Evolutionary conservation across 1,140 invertebrate species (phyloP).

Genomic region (Ceratina calcarata): DNA sequence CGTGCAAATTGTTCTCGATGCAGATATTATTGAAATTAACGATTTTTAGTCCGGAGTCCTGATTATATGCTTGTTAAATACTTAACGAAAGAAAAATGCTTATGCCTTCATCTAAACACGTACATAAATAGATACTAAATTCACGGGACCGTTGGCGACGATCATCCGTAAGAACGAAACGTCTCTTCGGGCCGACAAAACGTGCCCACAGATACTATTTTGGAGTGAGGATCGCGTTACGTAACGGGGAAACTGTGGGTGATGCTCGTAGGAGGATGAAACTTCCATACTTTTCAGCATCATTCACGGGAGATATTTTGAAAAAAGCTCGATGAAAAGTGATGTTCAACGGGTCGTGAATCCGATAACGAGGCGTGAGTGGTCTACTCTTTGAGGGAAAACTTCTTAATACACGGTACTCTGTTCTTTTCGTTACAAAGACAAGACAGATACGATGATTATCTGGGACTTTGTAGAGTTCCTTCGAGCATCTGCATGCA

Average conservation of each 20-base stretch:
- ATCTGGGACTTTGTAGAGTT: too few relatives aligned
- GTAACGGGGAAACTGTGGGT: conserved; percentile 47
- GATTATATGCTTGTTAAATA: too few relatives aligned
- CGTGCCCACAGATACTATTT: conserved; percentile 72
- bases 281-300: conserved; percentile 19
- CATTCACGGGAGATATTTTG: neutral
- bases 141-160: neutral
- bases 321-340: neutral
- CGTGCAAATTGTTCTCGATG: neutral
- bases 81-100: too few relatives aligned
- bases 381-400: neutral
- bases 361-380: neutral
- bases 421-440: too few relatives aligned
- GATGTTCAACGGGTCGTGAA: neutral
- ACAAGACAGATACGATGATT: too few relatives aligned
- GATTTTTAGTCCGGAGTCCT: too few relatives aligned
- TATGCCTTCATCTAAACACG: too few relatives aligned
- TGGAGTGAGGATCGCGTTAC: conserved; percentile 57
- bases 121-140: too few relatives aligned
- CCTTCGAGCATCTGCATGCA: too few relatives aligned
- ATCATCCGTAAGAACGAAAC: neutral
- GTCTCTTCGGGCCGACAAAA: conserved; percentile 31
- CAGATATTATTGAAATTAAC: neutral
- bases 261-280: conserved; percentile 30
- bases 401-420: too few relatives aligned